Evolutionary conservation across 2,888 invertebrate genomes (phyloP).

Genomic region (Caprella mutica): DNA sequence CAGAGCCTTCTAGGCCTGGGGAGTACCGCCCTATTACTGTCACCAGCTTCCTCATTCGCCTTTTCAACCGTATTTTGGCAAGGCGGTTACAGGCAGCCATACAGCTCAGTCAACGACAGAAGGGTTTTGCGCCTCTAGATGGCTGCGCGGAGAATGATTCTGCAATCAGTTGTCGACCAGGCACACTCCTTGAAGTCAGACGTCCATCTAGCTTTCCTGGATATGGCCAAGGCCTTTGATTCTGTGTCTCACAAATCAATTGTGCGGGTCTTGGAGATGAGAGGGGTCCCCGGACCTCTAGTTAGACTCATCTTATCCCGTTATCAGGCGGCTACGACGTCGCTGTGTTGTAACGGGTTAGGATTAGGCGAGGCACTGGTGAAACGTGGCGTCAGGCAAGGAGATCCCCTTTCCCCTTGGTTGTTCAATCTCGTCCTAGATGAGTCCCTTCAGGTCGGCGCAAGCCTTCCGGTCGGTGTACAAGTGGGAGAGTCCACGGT

Average conservation of each 20-base stretch:
- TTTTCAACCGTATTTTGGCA: background rate
- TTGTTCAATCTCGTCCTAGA: no score
- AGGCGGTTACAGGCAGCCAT: background rate
- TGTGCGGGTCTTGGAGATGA: background rate
- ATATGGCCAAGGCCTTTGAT: slow-evolving; percentile 1
- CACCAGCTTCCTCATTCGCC: background rate
- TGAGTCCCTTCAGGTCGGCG: no score
- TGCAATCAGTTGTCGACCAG: no score
- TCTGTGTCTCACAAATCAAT: background rate
- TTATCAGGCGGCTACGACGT: no score
- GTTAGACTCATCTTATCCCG: no score
- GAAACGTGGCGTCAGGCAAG: no score
- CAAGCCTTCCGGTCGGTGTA: no score
- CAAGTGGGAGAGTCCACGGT: no score
- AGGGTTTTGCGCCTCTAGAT: background rate
- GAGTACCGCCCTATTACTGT: background rate
- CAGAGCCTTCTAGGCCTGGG: background rate
- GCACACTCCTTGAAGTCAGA: background rate
- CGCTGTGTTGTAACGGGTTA: no score
- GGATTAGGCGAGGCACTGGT: no score
- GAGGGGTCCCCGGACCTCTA: no score
- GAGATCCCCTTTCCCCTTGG: no score
- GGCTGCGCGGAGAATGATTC: background rate
- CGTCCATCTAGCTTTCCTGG: background rate
- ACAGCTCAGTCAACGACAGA: background rate